Conservation (phyloP, 2,113 vertebrate genomes). For the Tonatia bakeri region DNA sequence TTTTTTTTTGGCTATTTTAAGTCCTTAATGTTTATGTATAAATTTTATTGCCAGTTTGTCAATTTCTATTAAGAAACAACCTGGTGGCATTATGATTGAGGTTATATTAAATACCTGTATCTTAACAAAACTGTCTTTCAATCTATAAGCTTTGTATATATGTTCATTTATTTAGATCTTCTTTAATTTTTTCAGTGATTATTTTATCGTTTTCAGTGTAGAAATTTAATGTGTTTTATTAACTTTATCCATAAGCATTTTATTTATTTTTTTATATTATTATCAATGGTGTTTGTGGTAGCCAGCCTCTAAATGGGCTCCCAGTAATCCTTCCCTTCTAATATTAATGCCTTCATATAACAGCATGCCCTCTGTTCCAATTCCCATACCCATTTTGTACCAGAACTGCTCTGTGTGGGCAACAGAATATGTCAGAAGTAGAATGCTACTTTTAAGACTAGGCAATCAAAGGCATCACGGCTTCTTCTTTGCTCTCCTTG, state of each 20-base stretch:
- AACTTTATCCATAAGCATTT: neutral
- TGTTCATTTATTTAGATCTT: neutral
- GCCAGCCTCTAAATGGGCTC: neutral
- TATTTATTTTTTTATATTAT: neutral
- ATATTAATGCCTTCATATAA: neutral
- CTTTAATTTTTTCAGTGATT: neutral
- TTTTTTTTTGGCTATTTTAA: conserved; percentile 31
- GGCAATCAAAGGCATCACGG: neutral
- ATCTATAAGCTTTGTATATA: neutral
- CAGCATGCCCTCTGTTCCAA: no score
- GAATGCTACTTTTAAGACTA: neutral
- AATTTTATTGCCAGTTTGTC: conserved; percentile 10
- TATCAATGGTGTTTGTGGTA: neutral
- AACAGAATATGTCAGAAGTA: neutral
- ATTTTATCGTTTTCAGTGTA: neutral
- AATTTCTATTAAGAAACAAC: conserved; percentile 8
- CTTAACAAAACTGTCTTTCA: neutral
- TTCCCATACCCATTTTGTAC: neutral
- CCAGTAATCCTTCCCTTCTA: neutral
- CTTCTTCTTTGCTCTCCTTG: neutral
- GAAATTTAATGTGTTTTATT: neutral
- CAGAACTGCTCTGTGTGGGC: neutral
- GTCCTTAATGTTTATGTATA: conserved; percentile 32
- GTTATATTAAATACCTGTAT: neutral
- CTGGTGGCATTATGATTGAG: neutral